These are phyloP conservation scores for Diarsia dahlii DNA, from an alignment of 2,888 invertebrate genomes.

Conservation along the genomic window DNA sequence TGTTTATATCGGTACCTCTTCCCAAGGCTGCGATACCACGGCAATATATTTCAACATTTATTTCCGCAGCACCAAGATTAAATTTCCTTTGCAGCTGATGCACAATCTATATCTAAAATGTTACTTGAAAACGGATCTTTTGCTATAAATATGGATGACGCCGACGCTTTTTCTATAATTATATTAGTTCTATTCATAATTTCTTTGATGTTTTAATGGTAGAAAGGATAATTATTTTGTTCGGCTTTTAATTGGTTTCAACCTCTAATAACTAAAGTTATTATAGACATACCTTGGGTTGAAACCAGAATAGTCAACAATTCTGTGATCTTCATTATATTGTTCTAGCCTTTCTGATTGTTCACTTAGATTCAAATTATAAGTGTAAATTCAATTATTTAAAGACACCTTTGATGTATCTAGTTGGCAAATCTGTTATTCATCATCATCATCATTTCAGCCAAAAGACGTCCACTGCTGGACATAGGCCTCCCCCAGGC, in stretches of 20 bases:
- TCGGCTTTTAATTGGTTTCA: not conserved
- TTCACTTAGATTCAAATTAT: not conserved
- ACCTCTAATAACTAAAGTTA: not conserved
- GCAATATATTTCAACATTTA: constrained; percentile 40
- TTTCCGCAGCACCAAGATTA: constrained; percentile 30
- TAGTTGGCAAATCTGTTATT: not conserved
- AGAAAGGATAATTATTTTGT: not conserved
- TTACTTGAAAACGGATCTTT: not conserved
- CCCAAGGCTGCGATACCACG: not conserved
- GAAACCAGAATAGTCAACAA: not conserved
- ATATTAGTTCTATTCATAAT: constrained; percentile 14
- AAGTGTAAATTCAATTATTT: not conserved
- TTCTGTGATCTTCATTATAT: not conserved
- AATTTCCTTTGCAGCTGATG: constrained; percentile 39
- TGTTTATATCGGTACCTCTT: constrained; percentile 29
- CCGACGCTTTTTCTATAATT: constrained; percentile 20
- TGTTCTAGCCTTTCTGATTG: not conserved
- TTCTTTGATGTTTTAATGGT: constrained; percentile 9
- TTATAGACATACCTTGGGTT: not conserved
- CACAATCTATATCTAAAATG: constrained; percentile 27
- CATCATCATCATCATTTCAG: too few species aligned
- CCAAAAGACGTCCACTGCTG: too few species aligned
- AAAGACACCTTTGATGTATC: not conserved
- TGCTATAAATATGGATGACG: not conserved
- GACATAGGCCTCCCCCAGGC: too few species aligned